Conservation (phyloP, 1,140 invertebrate species). For the Pseudoatta argentina region DNA sequence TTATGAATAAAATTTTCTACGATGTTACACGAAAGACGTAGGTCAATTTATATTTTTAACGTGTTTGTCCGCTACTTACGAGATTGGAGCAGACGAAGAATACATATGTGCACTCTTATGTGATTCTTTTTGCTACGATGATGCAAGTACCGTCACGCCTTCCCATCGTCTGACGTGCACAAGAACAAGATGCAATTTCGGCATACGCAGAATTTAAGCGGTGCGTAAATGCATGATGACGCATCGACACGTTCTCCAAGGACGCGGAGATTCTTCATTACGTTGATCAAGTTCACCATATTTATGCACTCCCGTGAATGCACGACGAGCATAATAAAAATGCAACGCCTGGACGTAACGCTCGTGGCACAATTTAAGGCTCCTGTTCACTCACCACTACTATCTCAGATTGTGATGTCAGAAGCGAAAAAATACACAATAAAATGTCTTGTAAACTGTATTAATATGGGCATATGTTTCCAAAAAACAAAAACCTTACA, state of each 20-base stretch:
- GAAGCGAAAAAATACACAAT: too few relatives aligned
- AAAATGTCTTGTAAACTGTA: too few relatives aligned
- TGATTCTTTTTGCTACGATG: conserved; percentile 28
- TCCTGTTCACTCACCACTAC: too few relatives aligned
- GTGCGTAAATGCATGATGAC: conserved; percentile 12
- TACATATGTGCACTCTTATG: neutral
- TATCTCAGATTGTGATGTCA: too few relatives aligned
- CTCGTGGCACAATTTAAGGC: neutral
- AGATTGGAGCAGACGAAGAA: conserved; percentile 16
- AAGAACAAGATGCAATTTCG: neutral
- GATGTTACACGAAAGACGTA: too few relatives aligned
- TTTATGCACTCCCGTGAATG: conserved; percentile 24
- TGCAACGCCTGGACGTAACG: too few relatives aligned
- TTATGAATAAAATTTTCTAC: too few relatives aligned
- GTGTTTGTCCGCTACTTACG: neutral
- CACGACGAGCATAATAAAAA: conserved; percentile 13
- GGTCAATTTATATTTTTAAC: too few relatives aligned
- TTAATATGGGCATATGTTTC: too few relatives aligned
- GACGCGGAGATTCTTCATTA: neutral
- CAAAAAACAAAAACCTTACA: too few relatives aligned
- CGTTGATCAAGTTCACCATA: conserved; percentile 54
- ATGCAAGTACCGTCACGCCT: neutral
- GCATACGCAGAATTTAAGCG: neutral
- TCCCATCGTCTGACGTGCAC: neutral
- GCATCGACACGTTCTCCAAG: conserved; percentile 35